These are phyloP conservation scores for Macrosiphum euphorbiae DNA, from an alignment of 2,888 invertebrate species.

Conservation along the genomic window DNA sequence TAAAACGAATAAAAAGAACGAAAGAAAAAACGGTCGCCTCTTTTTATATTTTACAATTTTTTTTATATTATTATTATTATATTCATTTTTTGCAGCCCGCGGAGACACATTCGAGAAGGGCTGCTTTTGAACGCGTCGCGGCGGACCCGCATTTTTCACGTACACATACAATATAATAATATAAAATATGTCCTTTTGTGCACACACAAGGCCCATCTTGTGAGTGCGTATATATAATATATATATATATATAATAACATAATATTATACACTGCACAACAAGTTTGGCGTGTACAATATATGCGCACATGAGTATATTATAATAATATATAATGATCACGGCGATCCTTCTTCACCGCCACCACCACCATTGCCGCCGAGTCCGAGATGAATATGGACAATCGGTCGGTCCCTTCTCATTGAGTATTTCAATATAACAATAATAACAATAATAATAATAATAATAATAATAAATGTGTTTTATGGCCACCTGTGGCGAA, in stretches of 20 bases:
- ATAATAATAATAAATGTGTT: constrained; percentile 27
- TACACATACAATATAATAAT: neutral
- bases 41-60: constrained; percentile 35
- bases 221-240: neutral
- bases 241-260: neutral
- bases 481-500: constrained; percentile 26
- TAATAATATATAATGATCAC: constrained; percentile 41
- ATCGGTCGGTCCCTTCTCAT: constrained; percentile 24
- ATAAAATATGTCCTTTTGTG: constrained; percentile 33
- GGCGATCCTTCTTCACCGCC: neutral
- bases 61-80: constrained; percentile 30
- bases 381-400: constrained; percentile 24
- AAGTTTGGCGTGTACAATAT: constrained; percentile 45
- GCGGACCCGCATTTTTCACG: constrained; percentile 55
- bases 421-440: constrained; percentile 37
- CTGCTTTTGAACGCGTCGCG: constrained; percentile 36
- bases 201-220: constrained; percentile 2
- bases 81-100: constrained; percentile 29
- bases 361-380: neutral
- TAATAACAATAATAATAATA: constrained; percentile 6
- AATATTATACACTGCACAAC: neutral
- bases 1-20: constrained; percentile 10
- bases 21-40: constrained; percentile 27
- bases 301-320: neutral
- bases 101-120: constrained; percentile 18